phyloP scores from a whole-genome alignment of 1,140 invertebrate species.

The Drosophila littoralis region DNA sequence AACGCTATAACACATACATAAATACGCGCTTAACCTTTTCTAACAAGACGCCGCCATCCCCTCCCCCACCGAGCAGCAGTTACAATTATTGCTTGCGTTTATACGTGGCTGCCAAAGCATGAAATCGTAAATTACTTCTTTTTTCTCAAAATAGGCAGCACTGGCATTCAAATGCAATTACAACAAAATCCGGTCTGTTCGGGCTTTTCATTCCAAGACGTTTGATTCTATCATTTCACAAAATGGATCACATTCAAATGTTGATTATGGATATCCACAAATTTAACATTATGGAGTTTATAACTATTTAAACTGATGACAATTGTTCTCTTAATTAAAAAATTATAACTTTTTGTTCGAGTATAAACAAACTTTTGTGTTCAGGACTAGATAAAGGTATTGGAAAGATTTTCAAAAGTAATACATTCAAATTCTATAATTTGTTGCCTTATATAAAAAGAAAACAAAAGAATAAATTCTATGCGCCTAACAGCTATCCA shows the following conservation, averaged over 20 bases:
- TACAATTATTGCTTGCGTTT: constrained; percentile 12
- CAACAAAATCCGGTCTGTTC: background rate
- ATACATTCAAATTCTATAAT: background rate
- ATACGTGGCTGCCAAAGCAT: constrained; percentile 19
- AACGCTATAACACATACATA: constrained; percentile 57
- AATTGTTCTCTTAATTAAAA: background rate
- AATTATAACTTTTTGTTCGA: no score
- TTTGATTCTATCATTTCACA: no score
- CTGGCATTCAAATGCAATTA: constrained; percentile 16
- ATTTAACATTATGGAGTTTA: background rate
- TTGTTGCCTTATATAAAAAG: background rate
- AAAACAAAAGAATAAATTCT: no score
- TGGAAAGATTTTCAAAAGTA: background rate
- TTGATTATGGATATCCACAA: no score
- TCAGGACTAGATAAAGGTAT: background rate
- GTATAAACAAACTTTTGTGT: background rate
- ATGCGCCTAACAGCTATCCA: no score
- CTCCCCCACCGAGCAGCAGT: background rate
- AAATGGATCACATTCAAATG: no score
- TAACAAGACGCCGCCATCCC: background rate
- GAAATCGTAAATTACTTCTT: constrained; percentile 6
- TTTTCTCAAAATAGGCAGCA: constrained; percentile 16
- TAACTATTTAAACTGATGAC: background rate
- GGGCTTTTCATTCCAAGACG: background rate
- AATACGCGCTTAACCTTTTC: constrained; percentile 27